A percentile compares a stretch with the other conserved stretches of the same genome.
Evolutionary conservation across 2,113 vertebrate species (phyloP).

Genomic region (Kryptolebias marmoratus): DNA sequence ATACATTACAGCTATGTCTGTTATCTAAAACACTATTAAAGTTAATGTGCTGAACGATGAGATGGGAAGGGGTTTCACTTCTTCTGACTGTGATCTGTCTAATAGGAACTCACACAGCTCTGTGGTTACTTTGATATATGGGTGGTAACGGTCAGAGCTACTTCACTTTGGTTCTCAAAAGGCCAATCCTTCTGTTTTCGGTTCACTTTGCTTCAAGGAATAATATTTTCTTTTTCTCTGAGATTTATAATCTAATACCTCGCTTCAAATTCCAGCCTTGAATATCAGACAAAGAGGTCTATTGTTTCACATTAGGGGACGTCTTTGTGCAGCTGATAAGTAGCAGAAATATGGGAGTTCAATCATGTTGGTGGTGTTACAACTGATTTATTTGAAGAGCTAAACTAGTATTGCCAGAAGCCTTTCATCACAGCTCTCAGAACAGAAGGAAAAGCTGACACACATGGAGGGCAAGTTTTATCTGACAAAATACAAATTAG

Average conservation of each 20-base stretch:
- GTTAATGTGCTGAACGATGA: slow-evolving; percentile 25
- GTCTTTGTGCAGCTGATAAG: slow-evolving; percentile 36
- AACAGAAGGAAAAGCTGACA: slow-evolving; percentile 46
- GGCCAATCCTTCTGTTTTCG: slow-evolving; percentile 26
- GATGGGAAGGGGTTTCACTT: slow-evolving; percentile 1
- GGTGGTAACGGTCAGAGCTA: slow-evolving; percentile 12
- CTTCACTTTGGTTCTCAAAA: slow-evolving; percentile 28
- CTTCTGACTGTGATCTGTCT: slow-evolving; percentile 32
- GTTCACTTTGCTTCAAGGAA: slow-evolving; percentile 33
- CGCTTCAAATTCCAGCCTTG: slow-evolving; percentile 25
- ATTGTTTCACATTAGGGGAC: slow-evolving; percentile 15
- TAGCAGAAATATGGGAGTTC: slow-evolving; percentile 45
- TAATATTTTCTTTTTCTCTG: slow-evolving; percentile 19
- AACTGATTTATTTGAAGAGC: slow-evolving; percentile 63
- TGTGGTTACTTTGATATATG: slow-evolving; percentile 36
- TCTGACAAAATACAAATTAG: neutral
- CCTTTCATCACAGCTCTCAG: slow-evolving; percentile 47
- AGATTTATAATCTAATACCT: slow-evolving; percentile 31
- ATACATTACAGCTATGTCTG: slow-evolving; percentile 46
- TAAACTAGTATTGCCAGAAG: slow-evolving; percentile 54
- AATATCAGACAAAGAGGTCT: slow-evolving; percentile 25
- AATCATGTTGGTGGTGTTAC: slow-evolving; percentile 37
- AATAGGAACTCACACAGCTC: slow-evolving; percentile 31
- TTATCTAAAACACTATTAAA: slow-evolving; percentile 54
- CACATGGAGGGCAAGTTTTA: neutral